Evolutionary conservation across 2,797 vertebrate species (phyloP).

Genomic region (Bufotes viridis): DNA sequence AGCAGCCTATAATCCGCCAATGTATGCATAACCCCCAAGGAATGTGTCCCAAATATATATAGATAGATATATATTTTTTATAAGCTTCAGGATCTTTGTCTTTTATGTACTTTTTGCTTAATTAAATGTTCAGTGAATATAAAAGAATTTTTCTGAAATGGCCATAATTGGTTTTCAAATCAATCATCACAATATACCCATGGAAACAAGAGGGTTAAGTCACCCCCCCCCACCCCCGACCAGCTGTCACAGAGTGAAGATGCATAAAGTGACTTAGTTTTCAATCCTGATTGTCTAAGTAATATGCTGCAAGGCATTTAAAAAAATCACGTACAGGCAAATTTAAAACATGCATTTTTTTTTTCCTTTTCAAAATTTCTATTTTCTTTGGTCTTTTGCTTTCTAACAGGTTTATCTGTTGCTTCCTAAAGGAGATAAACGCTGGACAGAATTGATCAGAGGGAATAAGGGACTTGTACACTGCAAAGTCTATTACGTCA

Average conservation of each 20-base stretch:
- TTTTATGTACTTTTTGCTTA: not conserved
- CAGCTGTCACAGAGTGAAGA: constrained; percentile 47
- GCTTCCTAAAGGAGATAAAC: not conserved
- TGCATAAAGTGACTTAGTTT: constrained; percentile 52
- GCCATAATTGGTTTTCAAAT: too few relatives aligned
- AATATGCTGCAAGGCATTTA: constrained; percentile 14
- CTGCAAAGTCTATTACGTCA: constrained; percentile 4
- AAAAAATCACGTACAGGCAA: not conserved
- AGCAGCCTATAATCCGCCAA: not conserved
- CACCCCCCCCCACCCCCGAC: not conserved
- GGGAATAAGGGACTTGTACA: not conserved
- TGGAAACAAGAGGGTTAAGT: constrained; percentile 11
- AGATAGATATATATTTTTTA: not conserved
- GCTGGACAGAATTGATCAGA: not conserved
- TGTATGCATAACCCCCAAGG: not conserved
- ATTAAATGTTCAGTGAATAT: too few relatives aligned
- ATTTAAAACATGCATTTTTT: constrained; percentile 16
- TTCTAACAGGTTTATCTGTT: not conserved
- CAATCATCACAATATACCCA: too few relatives aligned
- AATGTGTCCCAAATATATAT: not conserved
- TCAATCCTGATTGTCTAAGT: constrained; percentile 38
- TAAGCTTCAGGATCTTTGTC: not conserved
- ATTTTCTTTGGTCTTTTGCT: not conserved
- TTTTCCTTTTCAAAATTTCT: not conserved
- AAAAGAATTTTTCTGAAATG: too few relatives aligned